Conservation (phyloP, 2,888 invertebrate species). For the Drosophila melanosoma region DNA sequence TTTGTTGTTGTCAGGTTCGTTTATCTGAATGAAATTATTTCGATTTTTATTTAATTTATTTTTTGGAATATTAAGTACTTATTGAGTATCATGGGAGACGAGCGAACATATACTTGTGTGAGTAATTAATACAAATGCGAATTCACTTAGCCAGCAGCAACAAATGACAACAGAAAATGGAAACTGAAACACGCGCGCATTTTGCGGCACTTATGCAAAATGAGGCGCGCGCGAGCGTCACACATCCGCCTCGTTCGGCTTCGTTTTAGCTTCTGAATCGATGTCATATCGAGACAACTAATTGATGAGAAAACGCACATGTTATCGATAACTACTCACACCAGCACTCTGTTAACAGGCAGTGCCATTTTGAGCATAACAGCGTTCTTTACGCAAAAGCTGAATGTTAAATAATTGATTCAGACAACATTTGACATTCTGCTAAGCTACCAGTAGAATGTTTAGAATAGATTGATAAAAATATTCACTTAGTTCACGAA, state of each 20-base stretch:
- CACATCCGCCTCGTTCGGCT: constrained; percentile 57
- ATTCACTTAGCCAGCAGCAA: constrained; percentile 46
- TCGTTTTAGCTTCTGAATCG: constrained; percentile 48
- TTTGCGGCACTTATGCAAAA: constrained; percentile 58
- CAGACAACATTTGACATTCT: background rate
- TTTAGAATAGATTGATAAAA: background rate
- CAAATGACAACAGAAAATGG: constrained; percentile 50
- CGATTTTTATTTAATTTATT: constrained; percentile 4
- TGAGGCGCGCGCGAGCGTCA: constrained; percentile 58
- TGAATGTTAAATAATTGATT: background rate
- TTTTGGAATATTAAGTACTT: constrained; percentile 14
- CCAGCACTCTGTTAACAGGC: constrained; percentile 16
- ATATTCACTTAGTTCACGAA: background rate
- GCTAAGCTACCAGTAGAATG: constrained; percentile 17
- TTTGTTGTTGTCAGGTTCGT: constrained; percentile 23
- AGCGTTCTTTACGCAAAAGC: background rate
- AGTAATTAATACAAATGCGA: constrained; percentile 10
- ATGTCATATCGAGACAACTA: background rate
- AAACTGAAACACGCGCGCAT: constrained; percentile 62
- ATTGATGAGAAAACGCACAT: background rate
- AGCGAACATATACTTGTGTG: constrained; percentile 7
- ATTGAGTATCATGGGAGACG: constrained; percentile 26
- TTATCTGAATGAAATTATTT: constrained; percentile 31
- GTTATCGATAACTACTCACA: constrained; percentile 43
- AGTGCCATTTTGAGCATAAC: constrained; percentile 40